Evolutionary conservation across 2,888 invertebrate genomes (phyloP), one percentile per base, ranked within the genome.

Genomic region (Ophonus ardosiacus): DNA sequence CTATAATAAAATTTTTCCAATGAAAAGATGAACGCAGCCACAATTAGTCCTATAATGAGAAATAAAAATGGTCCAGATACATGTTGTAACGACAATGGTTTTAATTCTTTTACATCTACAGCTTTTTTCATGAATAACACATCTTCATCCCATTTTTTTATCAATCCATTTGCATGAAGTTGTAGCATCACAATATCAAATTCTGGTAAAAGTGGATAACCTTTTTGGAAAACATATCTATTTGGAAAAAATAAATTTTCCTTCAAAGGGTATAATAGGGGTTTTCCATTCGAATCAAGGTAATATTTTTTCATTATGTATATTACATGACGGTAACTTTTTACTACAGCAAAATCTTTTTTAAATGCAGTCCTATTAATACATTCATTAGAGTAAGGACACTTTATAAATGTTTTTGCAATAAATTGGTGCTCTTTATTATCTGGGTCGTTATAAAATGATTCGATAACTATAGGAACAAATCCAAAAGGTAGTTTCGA

Each of bases 301-400:
- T 87, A 88, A 65, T 84, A 86, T 51, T 79, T 21, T 56, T 78
- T 78, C 78, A 78, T 78, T 57, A 57, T 0, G 15, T 31, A 78
- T 24, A 6, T 24, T 5, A 31, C 17, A n/a, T 56, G 56, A 0
- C 78, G 31, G n/a, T 21, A 17, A 57, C 59, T 78, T 31, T 78
- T 78, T 13, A 78, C 15, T 24, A 57, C 57, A 7, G 78, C 78
- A 78, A 78, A 78, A 57, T 78, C 78, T 18, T 24, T 17, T 56
- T 78, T 18, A 78, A 57, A 78, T 6, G 78, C 78, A 7, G 59
- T 78, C 57, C 78, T 51, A 57, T 78, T 78, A 31, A 56, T 13
- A 24, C 78, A 78, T 57, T 18, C 78, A n/a, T 13, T 8, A n/a
- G 56, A 18, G 0, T 59, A 3, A n/a, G 56, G 57, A 78, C 78